phyloP scores from a whole-genome alignment of 2,888 invertebrate genomes.

The Cephus spinipes region DNA sequence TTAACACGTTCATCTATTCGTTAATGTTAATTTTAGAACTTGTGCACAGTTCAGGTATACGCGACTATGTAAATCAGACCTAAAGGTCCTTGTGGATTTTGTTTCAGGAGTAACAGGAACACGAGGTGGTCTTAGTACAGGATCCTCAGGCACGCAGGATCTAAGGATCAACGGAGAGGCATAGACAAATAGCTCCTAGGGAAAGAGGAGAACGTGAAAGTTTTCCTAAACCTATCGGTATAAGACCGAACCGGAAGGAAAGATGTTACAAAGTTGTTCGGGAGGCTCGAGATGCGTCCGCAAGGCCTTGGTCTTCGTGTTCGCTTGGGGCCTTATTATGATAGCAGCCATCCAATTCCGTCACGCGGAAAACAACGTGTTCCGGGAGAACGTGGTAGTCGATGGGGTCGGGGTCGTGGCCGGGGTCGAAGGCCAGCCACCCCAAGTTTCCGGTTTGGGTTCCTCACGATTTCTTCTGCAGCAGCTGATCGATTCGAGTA shows the following conservation, averaged over 20 bases:
- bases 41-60: neutral
- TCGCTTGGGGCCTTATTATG: conserved; percentile 68
- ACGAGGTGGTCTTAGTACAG: neutral
- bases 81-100: neutral
- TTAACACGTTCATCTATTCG: neutral
- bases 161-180: conserved; percentile 4
- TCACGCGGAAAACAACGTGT: conserved; percentile 50
- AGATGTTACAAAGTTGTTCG: conserved; percentile 44
- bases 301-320: conserved; percentile 65
- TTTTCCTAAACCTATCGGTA: conserved; percentile 5
- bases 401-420: conserved; percentile 19
- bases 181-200: neutral
- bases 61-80: neutral
- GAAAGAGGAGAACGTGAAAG: neutral
- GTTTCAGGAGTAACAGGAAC: neutral
- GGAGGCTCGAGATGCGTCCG: conserved; percentile 64
- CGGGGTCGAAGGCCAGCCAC: conserved; percentile 39
- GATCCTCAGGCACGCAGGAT: conserved; percentile 4
- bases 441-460: conserved; percentile 47
- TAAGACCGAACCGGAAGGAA: conserved; percentile 11
- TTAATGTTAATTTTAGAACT: neutral
- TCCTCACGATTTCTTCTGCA: conserved; percentile 70
- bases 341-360: conserved; percentile 65
- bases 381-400: conserved; percentile 39
- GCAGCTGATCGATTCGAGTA: conserved; percentile 55